Base-by-base conservation (phyloP, 2,113 vertebrate species). In the Mus spicilegus region DNA sequence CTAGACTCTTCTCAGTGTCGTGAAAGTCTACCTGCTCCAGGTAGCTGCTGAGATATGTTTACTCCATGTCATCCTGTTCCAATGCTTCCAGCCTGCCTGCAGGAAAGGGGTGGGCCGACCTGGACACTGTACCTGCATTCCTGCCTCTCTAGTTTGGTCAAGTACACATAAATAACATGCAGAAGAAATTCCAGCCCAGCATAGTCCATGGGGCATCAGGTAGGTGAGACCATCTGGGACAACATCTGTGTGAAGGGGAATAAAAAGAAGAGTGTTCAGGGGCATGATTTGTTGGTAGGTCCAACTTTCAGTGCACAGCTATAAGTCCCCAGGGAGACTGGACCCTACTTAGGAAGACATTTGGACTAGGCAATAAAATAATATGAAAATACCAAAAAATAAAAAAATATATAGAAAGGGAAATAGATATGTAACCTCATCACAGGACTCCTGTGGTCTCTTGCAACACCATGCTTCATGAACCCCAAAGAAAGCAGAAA, bases 151-250 rank as follows among this genome's bases (percentile, higher is more conserved):
- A 97, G 97, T 97, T 97, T 98, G 96, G 96, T 96, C 96, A 98
- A 98, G 95, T 93, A 92, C 91, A 96, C 96, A 97, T 98, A 97
- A 98, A 98, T 98, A 98, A 98, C 98, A 96, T 98, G 89, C 72
- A 96, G 98, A 98, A 97, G 96, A 98, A 98, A 98, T 97, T 97
- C 97, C 90, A 98, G 73, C 95, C 97, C 93, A 98, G 96, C 91
- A 96, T 96, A 96, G 85, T 97, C 96, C 89, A 87, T 94, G 97
- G 72, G 97, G 94, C 96, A 97, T 33, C 96, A 97, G 95, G 97
- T 86, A 96, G 97, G 96, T 97, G 97, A 95, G 98, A 88, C 90
- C 98, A 97, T 89, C 80, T 0, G 95, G 96, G 97, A 98, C 93
- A 96, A 91, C 56, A 75, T 95, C 78, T 82, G 80, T 80, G 95